These are phyloP conservation scores for Scophthalmus maximus DNA, from an alignment of 2,113 vertebrate species.

Conservation along the genomic window DNA sequence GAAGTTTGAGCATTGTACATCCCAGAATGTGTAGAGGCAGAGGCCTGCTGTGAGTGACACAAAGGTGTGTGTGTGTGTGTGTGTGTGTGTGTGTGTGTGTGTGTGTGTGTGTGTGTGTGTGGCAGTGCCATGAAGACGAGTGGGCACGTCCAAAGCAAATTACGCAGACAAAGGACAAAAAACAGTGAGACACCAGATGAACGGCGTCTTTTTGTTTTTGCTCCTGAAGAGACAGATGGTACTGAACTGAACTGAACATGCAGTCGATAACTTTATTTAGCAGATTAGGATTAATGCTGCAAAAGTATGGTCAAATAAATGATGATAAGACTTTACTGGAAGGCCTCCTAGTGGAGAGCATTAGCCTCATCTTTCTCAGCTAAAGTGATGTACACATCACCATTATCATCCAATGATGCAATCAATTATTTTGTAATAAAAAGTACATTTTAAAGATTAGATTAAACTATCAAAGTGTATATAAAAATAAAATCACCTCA, in stretches of 20 bases:
- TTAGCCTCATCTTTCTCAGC: no score
- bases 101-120: constrained; percentile 1
- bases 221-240: constrained; percentile 68
- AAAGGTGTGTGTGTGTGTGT: background rate
- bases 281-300: no score
- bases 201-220: constrained; percentile 62
- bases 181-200: constrained; percentile 58
- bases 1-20: constrained; percentile 26
- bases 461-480: no score
- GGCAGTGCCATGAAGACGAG: constrained; percentile 17
- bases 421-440: no score
- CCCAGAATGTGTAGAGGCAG: background rate
- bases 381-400: background rate
- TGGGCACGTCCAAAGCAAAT: constrained; percentile 52
- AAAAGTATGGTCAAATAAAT: no score
- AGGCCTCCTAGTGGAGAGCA: no score
- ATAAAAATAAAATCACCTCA: no score
- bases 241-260: constrained; percentile 61
- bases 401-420: no score
- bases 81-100: constrained; percentile 11
- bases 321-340: no score
- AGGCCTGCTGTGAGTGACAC: constrained; percentile 19
- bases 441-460: no score
- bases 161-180: constrained; percentile 56
- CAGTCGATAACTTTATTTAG: no score